Evolutionary conservation across 2,113 vertebrate genomes (phyloP), one percentile per base, ranked within the genome.

Genomic region (Sarotherodon lohbergeri): DNA sequence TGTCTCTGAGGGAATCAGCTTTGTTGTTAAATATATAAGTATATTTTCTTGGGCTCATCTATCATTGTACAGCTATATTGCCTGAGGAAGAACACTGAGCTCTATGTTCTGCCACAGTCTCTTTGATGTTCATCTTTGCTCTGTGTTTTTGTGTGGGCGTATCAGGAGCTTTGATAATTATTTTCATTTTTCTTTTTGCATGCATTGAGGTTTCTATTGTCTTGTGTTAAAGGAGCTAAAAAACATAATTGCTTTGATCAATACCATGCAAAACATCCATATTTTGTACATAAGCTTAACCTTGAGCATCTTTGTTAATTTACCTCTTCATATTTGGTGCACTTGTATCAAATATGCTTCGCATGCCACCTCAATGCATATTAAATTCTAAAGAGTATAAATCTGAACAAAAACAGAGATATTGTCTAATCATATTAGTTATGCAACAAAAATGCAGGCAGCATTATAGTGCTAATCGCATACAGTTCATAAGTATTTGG

Each of bases 101-200:
- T 81, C 46, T 46, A 8, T 88, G 83, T 86, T 90, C 81, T 83
- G 55, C 84, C 36, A 10, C 24, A 34, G 36, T 83, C 36, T 92
- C 16, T 89, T 82, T 71, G 29, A 86, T 89, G 66, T 63, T 78
- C 73, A 78, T 52, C 46, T 32, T 78, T 78, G 73, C 73, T n/a
- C 73, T 19, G 46, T 78, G 46, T 78, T 78, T 78, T 78, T 50
- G 50, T 89, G 88, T 95, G 88, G 91, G 93, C 80, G 83, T 88
- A 89, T 86, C 48, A 52, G 84, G 84, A 57, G 82, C 82, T 82
- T 82, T 82, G 9, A 86, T 80, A 56, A 61, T 81, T 61, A 50
- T 55, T 83, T 54, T 16, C 7, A 3, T 16, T 76, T 78, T 78
- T 50, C 24, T 81, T 89, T 88, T 80, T 86, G 16, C 76, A 61